These are phyloP conservation scores for Myopa tessellatipennis DNA, from an alignment of 2,888 invertebrate species.

Conservation along the genomic window DNA sequence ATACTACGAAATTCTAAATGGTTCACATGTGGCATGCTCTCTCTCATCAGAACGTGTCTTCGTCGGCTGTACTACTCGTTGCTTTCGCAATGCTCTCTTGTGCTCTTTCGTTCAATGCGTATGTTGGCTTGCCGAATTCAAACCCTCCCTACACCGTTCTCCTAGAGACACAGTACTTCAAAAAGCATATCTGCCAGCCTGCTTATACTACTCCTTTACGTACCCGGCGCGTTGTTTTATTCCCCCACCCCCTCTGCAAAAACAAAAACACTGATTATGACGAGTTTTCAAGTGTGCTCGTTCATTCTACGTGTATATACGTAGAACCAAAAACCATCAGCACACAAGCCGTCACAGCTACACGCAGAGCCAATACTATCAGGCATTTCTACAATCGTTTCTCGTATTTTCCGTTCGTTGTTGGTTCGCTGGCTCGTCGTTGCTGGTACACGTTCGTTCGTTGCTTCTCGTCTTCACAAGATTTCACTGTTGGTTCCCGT, in stretches of 20 bases:
- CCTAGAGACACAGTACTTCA: too few species aligned
- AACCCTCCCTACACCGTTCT: too few species aligned
- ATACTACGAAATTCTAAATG: not conserved
- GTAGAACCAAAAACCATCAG: constrained; percentile 4
- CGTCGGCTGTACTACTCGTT: not conserved
- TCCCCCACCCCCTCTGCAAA: too few species aligned
- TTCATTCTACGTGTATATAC: constrained; percentile 5
- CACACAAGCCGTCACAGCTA: not conserved
- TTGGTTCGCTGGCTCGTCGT: constrained; percentile 11
- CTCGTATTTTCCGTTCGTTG: constrained; percentile 4
- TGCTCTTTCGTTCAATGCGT: constrained; percentile 10
- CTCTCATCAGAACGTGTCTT: not conserved
- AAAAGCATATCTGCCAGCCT: not conserved
- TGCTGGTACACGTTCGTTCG: constrained; percentile 23
- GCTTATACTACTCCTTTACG: not conserved
- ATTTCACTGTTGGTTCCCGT: constrained; percentile 22
- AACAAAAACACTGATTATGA: not conserved
- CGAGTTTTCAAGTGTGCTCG: constrained; percentile 7
- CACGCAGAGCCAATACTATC: not conserved
- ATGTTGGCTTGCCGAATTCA: not conserved
- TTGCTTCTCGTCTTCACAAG: constrained; percentile 32
- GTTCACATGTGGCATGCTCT: not conserved
- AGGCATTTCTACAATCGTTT: not conserved
- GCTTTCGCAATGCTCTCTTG: not conserved
- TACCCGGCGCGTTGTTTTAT: too few species aligned